Evolutionary conservation across 2,113 vertebrate genomes (phyloP), one percentile per base, ranked within the genome.

Genomic region (Geococcyx californianus): DNA sequence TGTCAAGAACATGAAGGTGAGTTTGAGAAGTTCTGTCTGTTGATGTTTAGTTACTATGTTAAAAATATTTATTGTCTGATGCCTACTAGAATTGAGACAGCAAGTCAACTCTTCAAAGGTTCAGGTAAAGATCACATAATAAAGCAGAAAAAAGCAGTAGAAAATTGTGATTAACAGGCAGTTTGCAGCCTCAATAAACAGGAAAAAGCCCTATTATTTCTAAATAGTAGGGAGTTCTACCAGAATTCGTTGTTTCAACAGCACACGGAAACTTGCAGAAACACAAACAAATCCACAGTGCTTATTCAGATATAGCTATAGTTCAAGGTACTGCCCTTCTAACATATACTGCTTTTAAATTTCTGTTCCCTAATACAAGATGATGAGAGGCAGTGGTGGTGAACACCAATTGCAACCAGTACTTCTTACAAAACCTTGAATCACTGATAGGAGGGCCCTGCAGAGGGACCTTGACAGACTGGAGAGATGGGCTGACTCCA

Each of bases 301-400:
- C 7, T 85, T 56, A 75, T 42, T 73, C 33, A 21, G 34, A 8
- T 59, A 20, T 12, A 68, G 31, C 26, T 59, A 18, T 10, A 33
- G 34, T 26, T 63, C 31, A 26, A 77, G 9, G 23, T 49, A 73
- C 21, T 54, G 49, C 7, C 25, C 28, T 28, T 77, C 49, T 25
- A 36, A 4, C 6, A 23, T n/a, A n/a, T 19, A 55, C 23, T 44
- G 42, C 18, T 73, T 66, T 81, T 63, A 67, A n/a, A 42, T 42
- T 47, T 7, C n/a, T 36, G 16, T 36, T 79, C 34, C 19, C 20
- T 56, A 28, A 16, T 29, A 33, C 0, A 0, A 13, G 18, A 42
- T 66, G 49, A 68, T 9, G 26, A 78, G 47, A 78, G 23, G 16
- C 7, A 3, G 14, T 47, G 16, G 13, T 4, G 1, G 64, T 77